phyloP scores from a whole-genome alignment of 2,113 vertebrate genomes.

The Triplophysa rosa region DNA sequence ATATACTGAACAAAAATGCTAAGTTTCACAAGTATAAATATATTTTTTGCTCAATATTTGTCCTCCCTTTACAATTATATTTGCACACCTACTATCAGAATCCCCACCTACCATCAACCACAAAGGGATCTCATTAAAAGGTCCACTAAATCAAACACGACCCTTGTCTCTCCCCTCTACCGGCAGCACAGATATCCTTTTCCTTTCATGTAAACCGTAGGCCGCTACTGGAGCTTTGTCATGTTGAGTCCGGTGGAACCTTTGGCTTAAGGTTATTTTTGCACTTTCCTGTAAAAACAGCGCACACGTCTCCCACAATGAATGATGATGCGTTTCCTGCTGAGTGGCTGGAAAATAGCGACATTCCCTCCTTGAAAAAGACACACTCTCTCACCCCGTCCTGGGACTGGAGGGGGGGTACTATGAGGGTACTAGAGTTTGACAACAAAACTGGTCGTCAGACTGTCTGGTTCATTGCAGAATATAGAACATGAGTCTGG shows the following conservation, averaged over 20 bases:
- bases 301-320: constrained; percentile 84
- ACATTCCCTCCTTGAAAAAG: constrained; percentile 87
- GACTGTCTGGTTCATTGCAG: constrained; percentile 8
- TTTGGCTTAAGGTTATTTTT: constrained; percentile 88
- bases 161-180: constrained; percentile 9
- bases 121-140: constrained; percentile 22
- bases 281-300: constrained; percentile 94
- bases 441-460: constrained; percentile 5
- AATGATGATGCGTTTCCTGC: constrained; percentile 97
- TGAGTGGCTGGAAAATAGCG: constrained; percentile 90
- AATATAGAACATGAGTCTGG: not conserved
- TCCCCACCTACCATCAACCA: not conserved
- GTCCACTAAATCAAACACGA: not conserved
- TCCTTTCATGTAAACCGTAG: constrained; percentile 36
- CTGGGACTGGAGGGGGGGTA: not conserved
- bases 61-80: not conserved
- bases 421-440: constrained; percentile 3
- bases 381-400: constrained; percentile 50
- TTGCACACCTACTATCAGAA: not conserved
- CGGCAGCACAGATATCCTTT: constrained; percentile 4
- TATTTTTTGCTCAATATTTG: not conserved
- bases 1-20: too few species aligned
- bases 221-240: constrained; percentile 16
- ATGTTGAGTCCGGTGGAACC: constrained; percentile 58
- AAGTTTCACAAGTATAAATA: not conserved